A percentile compares a stretch with the other conserved stretches of the same genome.
These are phyloP conservation scores for Cololabis saira DNA, from an alignment of 2,113 vertebrate genomes.

Conservation along the genomic window DNA sequence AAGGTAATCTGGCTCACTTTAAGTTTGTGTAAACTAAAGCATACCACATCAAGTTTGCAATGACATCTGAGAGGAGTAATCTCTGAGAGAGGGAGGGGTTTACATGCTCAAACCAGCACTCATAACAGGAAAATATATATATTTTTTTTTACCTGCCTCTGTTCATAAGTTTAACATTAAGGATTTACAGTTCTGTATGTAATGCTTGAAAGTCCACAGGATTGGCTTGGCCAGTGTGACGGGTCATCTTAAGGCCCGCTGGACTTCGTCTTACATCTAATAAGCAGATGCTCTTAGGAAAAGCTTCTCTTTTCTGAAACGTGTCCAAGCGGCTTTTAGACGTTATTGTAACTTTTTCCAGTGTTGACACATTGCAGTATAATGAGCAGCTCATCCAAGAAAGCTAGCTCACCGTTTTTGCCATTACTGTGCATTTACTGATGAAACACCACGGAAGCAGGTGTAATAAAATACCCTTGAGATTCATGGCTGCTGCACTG, in stretches of 20 bases:
- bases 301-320: background rate
- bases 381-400: conserved; percentile 17
- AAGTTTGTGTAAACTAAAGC: conserved; percentile 29
- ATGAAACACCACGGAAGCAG: conserved; percentile 36
- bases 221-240: conserved; percentile 16
- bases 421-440: conserved; percentile 30
- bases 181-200: background rate
- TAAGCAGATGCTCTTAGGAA: conserved; percentile 16
- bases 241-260: conserved; percentile 14
- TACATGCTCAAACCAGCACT: conserved; percentile 38
- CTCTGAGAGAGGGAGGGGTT: conserved; percentile 22
- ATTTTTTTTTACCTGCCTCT: conserved; percentile 28
- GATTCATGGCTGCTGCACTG: conserved; percentile 16
- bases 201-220: conserved; percentile 2
- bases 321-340: conserved; percentile 5
- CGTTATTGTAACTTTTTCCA: conserved; percentile 8
- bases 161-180: conserved; percentile 7
- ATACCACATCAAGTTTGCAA: conserved; percentile 4
- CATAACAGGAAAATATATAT: conserved; percentile 40
- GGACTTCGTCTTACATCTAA: conserved; percentile 38
- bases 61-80: conserved; percentile 35
- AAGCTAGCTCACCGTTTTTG: conserved; percentile 18
- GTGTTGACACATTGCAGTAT: conserved; percentile 3
- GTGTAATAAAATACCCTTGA: conserved; percentile 28
- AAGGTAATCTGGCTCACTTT: conserved; percentile 25